phyloP scores from a whole-genome alignment of 1,140 invertebrate species.

The Drosophila santomea region DNA sequence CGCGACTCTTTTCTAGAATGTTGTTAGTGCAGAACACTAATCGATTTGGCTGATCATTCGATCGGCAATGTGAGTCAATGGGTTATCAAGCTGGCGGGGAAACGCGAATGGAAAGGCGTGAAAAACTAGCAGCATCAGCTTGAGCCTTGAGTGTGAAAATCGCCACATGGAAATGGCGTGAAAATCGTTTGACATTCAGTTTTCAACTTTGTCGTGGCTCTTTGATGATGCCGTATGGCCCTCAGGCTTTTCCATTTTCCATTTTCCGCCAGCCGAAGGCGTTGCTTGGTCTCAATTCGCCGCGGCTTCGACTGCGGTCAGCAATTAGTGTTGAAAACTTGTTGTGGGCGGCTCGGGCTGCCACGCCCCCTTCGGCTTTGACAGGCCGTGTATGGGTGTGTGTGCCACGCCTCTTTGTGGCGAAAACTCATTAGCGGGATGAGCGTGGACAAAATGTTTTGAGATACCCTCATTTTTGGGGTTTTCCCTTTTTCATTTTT shows the following conservation, averaged over 20 bases:
- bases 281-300: conserved; percentile 3
- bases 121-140: conserved; percentile 7
- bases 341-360: conserved; percentile 26
- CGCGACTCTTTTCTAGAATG: background rate
- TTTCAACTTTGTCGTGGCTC: conserved; percentile 33
- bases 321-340: conserved; percentile 59
- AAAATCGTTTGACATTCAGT: conserved; percentile 38
- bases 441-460: conserved; percentile 29
- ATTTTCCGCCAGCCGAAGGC: background rate
- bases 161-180: conserved; percentile 26
- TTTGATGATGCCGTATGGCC: conserved; percentile 5
- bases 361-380: conserved; percentile 10
- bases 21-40: background rate
- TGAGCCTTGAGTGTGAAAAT: background rate
- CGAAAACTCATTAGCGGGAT: conserved; percentile 72
- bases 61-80: conserved; percentile 3
- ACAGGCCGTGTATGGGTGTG: background rate
- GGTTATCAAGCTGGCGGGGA: conserved; percentile 13
- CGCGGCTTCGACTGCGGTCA: conserved; percentile 21
- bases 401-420: conserved; percentile 44
- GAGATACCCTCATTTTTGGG: background rate
- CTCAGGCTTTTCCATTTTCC: background rate
- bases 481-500: background rate
- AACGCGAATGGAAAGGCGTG: background rate
- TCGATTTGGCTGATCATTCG: conserved; percentile 20